Base-by-base conservation (phyloP, 2,888 invertebrate species). In the Brenthis ino region DNA sequence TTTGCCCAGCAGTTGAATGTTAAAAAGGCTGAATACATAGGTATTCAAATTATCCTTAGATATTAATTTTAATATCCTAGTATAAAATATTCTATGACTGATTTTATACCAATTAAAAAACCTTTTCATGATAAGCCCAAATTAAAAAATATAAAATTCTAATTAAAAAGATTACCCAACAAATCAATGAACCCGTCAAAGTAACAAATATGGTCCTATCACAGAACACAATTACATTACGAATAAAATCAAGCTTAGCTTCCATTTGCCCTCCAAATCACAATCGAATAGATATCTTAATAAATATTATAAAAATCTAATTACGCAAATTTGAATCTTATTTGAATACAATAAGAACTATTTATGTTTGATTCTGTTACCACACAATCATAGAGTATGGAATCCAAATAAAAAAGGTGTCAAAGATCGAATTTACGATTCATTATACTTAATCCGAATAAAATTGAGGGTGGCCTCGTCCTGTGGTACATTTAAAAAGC, bases 351-450 rank as follows among this genome's bases (percentile, higher is more conserved):
- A 69, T 78, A 83, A 76, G 75, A 72, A 61, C 57, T 12, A 70
- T 65, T 64, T 61, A 54, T n/a, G 47, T 50, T 50, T 51, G 50
- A 51, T 57, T 24, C 28, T 54, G 5, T 6, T 63, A 54, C 58
- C 58, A 79, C 79, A 85, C 85, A 88, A 85, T 87, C 83, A 86
- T 83, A 87, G 86, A 89, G 79, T 78, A 82, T 80, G 80, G 86
- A 85, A 85, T 84, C 86, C 85, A 89, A 92, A 91, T 91, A 90
- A 89, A 91, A 93, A 91, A 93, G 92, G 93, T 93, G 93, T 91
- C 91, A 92, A 91, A 93, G 92, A 92, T 93, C 91, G 90, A 91
- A 93, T 93, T 93, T 92, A 91, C 92, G 90, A 91, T 90, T 92
- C 92, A 92, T 92, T 92, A 92, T 91, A 88, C 88, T 87, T 91